phyloP scores from a whole-genome alignment of 2,888 invertebrate species.

The Clostera curtula region DNA sequence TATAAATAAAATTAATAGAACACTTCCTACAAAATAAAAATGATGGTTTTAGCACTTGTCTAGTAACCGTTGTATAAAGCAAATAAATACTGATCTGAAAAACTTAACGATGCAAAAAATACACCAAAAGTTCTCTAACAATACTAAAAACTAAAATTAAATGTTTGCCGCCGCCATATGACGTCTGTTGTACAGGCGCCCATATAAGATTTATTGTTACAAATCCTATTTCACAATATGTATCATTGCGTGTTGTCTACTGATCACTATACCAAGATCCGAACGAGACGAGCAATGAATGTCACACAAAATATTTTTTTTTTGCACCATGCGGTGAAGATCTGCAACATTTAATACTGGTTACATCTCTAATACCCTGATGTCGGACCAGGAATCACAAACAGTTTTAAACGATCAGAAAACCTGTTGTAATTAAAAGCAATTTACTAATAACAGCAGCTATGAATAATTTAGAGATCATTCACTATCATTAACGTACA shows the following conservation, averaged over 20 bases:
- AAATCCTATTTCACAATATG: constrained; percentile 18
- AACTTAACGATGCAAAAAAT: constrained; percentile 45
- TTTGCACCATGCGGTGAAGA: constrained; percentile 44
- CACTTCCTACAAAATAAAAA: no score
- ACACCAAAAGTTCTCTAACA: constrained; percentile 43
- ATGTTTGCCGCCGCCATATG: constrained; percentile 60
- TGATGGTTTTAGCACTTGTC: no score
- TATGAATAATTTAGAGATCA: constrained; percentile 37
- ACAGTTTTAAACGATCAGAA: constrained; percentile 31
- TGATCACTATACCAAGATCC: constrained; percentile 3
- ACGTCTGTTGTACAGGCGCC: constrained; percentile 50
- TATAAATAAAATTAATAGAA: no score
- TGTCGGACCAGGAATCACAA: constrained; percentile 35
- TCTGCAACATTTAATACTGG: constrained; percentile 50
- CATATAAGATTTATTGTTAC: constrained; percentile 50
- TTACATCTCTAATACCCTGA: constrained; percentile 50
- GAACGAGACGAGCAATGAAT: constrained; percentile 39
- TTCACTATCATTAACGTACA: constrained; percentile 35
- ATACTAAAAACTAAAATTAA: constrained; percentile 59
- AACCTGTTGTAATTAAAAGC: constrained; percentile 34
- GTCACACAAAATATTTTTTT: constrained; percentile 28
- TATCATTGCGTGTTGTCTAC: constrained; percentile 31
- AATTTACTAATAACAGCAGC: constrained; percentile 32
- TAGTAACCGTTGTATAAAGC: constrained; percentile 36
- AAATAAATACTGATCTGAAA: constrained; percentile 31